A percentile compares a stretch with the other conserved stretches of the same genome.
Conservation (phyloP, 2,113 vertebrate species). For the Scytalopus superciliaris region DNA sequence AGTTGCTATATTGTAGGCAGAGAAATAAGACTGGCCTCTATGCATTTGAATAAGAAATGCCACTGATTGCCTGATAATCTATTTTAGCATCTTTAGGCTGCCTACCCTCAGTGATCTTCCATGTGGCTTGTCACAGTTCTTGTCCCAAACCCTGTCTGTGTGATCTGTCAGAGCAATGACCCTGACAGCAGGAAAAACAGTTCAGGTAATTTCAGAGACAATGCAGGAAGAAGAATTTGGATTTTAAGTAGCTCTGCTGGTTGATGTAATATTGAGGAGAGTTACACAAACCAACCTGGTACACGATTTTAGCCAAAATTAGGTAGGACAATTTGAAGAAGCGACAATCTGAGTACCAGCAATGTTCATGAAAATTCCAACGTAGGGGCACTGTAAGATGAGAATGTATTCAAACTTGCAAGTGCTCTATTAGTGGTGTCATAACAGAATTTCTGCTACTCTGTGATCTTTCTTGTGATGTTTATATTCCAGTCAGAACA, state of each 20-base stretch:
- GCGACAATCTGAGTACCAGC: not conserved
- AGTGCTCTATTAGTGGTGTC: not conserved
- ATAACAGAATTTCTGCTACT: not conserved
- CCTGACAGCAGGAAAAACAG: not conserved
- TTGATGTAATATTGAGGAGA: not conserved
- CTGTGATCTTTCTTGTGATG: not conserved
- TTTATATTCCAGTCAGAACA: not conserved
- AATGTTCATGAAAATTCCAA: not conserved
- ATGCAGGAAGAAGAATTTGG: not conserved
- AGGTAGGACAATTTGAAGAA: not conserved
- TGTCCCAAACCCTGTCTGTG: not conserved
- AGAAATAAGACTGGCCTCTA: not conserved
- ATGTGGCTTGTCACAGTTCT: not conserved
- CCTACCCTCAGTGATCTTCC: not conserved
- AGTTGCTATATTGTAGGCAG: not conserved
- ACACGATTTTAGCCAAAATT: not conserved
- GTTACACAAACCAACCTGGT: not conserved
- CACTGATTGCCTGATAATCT: not conserved
- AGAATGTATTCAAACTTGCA: not conserved
- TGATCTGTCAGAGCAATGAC: not conserved
- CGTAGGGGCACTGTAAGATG: not conserved
- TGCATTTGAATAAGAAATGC: not conserved
- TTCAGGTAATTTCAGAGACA: not conserved
- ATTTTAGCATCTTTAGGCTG: not conserved
- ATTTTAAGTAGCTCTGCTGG: not conserved